These are phyloP conservation scores for Oreortyx pictus DNA, from an alignment of 2,797 vertebrate genomes.

Conservation along the genomic window DNA sequence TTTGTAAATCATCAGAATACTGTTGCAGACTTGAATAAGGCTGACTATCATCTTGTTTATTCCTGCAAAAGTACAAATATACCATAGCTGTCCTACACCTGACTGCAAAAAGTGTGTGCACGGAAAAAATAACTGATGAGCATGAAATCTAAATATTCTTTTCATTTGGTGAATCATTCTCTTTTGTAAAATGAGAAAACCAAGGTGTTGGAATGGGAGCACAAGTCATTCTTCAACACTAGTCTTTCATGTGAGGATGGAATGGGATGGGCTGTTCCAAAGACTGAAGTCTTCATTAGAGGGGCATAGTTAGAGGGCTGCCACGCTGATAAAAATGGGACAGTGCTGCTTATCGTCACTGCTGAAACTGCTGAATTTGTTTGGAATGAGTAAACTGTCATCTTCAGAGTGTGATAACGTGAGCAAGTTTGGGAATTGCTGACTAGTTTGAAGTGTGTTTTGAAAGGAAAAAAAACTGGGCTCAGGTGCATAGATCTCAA, in stretches of 20 bases:
- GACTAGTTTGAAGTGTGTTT: neutral
- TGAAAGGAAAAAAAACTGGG: slow-evolving; percentile 19
- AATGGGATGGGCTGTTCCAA: neutral
- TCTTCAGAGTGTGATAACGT: neutral
- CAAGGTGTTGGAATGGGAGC: neutral
- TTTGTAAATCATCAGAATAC: neutral
- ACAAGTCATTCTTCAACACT: neutral
- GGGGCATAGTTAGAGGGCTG: neutral
- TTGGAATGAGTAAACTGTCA: neutral
- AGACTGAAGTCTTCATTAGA: neutral
- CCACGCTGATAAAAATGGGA: neutral
- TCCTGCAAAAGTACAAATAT: neutral
- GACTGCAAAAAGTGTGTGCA: neutral
- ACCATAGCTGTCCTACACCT: neutral
- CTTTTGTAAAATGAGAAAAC: neutral
- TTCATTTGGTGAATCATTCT: neutral
- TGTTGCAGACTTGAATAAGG: neutral
- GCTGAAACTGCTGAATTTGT: neutral
- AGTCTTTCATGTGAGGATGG: neutral
- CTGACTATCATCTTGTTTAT: neutral
- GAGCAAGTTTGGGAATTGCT: neutral
- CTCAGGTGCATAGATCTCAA: neutral
- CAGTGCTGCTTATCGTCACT: neutral
- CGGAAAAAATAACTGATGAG: neutral
- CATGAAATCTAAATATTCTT: neutral